A percentile compares a stretch with the other conserved stretches of the same genome.
Conservation (phyloP, 2,888 invertebrate species). For the Harpagoxenus sublaevis region DNA sequence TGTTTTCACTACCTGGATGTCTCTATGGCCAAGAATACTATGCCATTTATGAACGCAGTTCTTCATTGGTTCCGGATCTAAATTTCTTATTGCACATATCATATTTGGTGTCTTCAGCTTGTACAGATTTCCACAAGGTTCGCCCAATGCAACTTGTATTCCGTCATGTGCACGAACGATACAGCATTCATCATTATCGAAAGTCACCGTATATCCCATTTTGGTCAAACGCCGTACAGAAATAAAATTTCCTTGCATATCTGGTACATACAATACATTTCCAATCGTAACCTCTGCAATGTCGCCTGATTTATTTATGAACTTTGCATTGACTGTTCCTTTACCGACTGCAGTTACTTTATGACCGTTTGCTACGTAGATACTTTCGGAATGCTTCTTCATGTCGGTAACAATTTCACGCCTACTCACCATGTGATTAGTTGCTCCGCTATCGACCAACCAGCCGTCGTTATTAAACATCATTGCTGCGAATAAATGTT, state of each 20-base stretch:
- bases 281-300: conserved; percentile 51
- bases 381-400: background rate
- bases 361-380: conserved; percentile 15
- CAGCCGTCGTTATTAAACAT: background rate
- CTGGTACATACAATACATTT: conserved; percentile 64
- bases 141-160: conserved; percentile 3
- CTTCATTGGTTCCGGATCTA: background rate
- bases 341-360: conserved; percentile 5
- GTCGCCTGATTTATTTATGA: conserved; percentile 17
- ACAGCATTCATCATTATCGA: conserved; percentile 24
- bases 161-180: background rate
- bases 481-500: conserved; percentile 8
- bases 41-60: conserved; percentile 60
- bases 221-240: conserved; percentile 60
- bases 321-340: conserved; percentile 1
- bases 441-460: conserved; percentile 14
- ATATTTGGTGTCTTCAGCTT: conserved; percentile 12
- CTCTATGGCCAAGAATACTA: conserved; percentile 54
- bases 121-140: conserved; percentile 19
- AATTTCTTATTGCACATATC: conserved; percentile 52
- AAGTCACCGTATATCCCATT: conserved; percentile 51
- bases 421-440: conserved; percentile 12
- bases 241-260: conserved; percentile 58
- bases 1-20: conserved; percentile 46
- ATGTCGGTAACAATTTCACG: conserved; percentile 3